phyloP scores from a whole-genome alignment of 2,888 invertebrate genomes.

The Standfussiana lucernea region DNA sequence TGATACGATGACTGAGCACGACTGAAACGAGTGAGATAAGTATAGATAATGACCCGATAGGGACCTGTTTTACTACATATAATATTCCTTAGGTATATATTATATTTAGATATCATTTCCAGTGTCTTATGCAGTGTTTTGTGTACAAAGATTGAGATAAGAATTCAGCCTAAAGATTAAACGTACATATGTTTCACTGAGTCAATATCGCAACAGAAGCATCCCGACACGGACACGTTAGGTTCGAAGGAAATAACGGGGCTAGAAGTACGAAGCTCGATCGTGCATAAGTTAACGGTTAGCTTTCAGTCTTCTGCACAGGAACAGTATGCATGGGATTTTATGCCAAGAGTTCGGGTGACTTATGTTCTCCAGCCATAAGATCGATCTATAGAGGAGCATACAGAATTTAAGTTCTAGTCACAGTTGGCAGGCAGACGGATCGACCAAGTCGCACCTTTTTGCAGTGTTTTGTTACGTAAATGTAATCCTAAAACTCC shows the following conservation, averaged over 20 bases:
- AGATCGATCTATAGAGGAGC: neutral
- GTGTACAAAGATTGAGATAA: neutral
- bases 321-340: neutral
- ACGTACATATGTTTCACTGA: neutral
- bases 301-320: neutral
- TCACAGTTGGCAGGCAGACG: neutral
- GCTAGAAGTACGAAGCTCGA: neutral
- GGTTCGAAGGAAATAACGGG: neutral
- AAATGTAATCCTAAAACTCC: too few species aligned
- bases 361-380: neutral
- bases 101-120: neutral
- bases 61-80: neutral
- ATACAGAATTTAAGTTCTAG: neutral
- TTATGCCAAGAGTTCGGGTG: neutral
- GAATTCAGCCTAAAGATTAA: neutral
- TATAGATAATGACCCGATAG: neutral
- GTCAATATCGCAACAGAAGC: neutral
- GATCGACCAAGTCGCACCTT: neutral
- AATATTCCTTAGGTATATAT: neutral
- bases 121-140: neutral
- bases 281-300: neutral
- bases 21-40: neutral
- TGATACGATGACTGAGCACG: neutral
- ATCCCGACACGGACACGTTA: neutral
- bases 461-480: too few species aligned